Percentiles rank a stretch among this genome's conserved stretches.
Conservation (phyloP, 2,113 vertebrate genomes). For the Cinclus cinclus region DNA sequence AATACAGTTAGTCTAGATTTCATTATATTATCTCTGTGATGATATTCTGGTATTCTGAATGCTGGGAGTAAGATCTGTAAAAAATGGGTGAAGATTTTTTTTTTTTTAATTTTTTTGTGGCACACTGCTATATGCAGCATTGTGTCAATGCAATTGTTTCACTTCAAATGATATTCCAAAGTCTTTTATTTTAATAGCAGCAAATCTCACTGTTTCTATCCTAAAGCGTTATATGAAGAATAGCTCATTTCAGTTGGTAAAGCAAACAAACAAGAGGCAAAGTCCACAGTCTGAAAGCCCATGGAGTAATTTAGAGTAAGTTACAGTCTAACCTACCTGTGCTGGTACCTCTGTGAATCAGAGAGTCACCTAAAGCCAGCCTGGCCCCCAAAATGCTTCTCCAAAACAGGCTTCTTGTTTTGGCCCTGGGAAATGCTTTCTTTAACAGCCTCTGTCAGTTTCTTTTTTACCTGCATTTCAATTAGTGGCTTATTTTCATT, state of each 20-base stretch:
- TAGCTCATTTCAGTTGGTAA: not conserved
- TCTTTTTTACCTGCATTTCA: not conserved
- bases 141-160: not conserved
- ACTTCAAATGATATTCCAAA: not conserved
- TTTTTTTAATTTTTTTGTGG: too few species aligned
- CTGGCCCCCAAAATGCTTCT: not conserved
- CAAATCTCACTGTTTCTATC: not conserved
- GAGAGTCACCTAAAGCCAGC: not conserved
- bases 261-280: not conserved
- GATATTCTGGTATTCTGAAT: not conserved
- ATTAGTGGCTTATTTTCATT: not conserved
- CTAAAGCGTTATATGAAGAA: not conserved
- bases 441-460: not conserved
- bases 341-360: not conserved
- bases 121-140: not conserved
- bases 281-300: not conserved
- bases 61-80: not conserved
- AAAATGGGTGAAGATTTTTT: not conserved
- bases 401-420: not conserved
- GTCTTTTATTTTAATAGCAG: not conserved
- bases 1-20: not conserved
- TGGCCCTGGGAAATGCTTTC: accelerated
- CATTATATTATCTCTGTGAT: not conserved
- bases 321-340: not conserved
- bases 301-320: not conserved